These are phyloP conservation scores for Leucoma salicis DNA, from an alignment of 2,888 invertebrate genomes.

Conservation along the genomic window DNA sequence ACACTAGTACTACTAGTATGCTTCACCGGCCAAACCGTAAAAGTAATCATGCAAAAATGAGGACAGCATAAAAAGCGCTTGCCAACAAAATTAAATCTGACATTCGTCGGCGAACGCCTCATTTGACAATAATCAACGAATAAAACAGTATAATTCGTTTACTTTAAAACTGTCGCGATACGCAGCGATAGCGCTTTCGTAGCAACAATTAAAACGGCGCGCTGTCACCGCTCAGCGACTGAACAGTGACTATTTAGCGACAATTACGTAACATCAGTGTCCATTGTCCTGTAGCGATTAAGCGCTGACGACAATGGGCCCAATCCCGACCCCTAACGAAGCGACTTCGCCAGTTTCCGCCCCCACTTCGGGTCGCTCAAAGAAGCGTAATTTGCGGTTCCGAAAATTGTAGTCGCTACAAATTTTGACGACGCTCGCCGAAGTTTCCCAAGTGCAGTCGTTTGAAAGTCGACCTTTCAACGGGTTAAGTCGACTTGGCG, in stretches of 20 bases:
- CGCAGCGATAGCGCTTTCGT: conserved; percentile 30
- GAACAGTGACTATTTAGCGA: conserved; percentile 69
- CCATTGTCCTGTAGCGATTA: conserved; percentile 76
- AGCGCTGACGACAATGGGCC: conserved; percentile 65
- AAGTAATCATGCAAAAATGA: conserved; percentile 63
- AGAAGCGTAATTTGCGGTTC: conserved; percentile 77
- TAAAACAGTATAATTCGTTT: conserved; percentile 58
- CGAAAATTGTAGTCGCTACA: conserved; percentile 64
- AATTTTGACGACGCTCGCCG: conserved; percentile 57
- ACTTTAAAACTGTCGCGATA: conserved; percentile 51
- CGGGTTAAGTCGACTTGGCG: conserved; percentile 52
- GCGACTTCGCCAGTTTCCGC: conserved; percentile 75
- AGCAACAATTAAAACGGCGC: conserved; percentile 56
- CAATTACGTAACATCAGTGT: conserved; percentile 73
- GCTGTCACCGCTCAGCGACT: conserved; percentile 54
- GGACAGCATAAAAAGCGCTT: conserved; percentile 59
- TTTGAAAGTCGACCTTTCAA: conserved; percentile 60
- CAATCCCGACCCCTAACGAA: conserved; percentile 75
- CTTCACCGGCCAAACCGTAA: conserved; percentile 45
- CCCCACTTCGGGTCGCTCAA: conserved; percentile 63
- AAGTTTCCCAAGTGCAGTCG: conserved; percentile 55
- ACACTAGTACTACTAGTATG: too few relatives aligned
- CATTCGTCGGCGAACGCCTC: conserved; percentile 57
- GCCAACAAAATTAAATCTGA: conserved; percentile 67
- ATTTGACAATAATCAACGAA: conserved; percentile 68